Evolutionary conservation across 1,140 invertebrate species (phyloP).

Genomic region (Achatina immaculata): DNA sequence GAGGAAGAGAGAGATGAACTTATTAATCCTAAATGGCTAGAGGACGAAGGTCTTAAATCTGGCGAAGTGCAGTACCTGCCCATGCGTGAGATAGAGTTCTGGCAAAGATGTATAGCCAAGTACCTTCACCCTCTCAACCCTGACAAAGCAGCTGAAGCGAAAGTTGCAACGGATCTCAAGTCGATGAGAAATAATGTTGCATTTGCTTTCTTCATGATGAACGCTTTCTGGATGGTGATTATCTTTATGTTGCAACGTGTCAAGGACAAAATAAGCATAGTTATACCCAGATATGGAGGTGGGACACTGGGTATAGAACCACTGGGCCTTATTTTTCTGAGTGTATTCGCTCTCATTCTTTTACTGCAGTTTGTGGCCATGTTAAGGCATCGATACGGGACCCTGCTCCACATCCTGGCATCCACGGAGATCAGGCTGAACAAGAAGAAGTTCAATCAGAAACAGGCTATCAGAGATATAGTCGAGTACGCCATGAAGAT

Average conservation of each 20-base stretch:
- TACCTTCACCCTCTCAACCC: constrained; percentile 58
- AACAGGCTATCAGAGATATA: constrained; percentile 51
- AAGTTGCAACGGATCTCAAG: constrained; percentile 83
- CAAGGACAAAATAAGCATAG: constrained; percentile 83
- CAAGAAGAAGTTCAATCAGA: constrained; percentile 53
- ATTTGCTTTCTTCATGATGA: constrained; percentile 98
- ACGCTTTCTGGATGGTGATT: constrained; percentile 96
- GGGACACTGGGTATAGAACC: constrained; percentile 66
- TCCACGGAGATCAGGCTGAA: constrained; percentile 92
- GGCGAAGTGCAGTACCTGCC: constrained; percentile 76
- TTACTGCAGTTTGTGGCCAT: constrained; percentile 73
- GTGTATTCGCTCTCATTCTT: constrained; percentile 72
- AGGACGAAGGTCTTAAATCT: constrained; percentile 80
- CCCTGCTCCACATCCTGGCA: constrained; percentile 95
- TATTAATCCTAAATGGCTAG: constrained; percentile 48
- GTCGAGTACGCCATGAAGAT: constrained; percentile 53
- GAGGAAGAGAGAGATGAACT: constrained; percentile 53
- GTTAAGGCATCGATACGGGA: constrained; percentile 83
- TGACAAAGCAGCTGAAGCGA: constrained; percentile 55
- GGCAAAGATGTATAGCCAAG: constrained; percentile 59
- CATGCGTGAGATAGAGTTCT: constrained; percentile 56
- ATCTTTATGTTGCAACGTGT: constrained; percentile 90
- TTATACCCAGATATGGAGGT: constrained; percentile 46
- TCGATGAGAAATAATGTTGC: constrained; percentile 92
- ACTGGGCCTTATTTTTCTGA: constrained; percentile 72